Conservation (phyloP, 92 coral and sea anemone genomes). For the Palythoa grandiflora region DNA sequence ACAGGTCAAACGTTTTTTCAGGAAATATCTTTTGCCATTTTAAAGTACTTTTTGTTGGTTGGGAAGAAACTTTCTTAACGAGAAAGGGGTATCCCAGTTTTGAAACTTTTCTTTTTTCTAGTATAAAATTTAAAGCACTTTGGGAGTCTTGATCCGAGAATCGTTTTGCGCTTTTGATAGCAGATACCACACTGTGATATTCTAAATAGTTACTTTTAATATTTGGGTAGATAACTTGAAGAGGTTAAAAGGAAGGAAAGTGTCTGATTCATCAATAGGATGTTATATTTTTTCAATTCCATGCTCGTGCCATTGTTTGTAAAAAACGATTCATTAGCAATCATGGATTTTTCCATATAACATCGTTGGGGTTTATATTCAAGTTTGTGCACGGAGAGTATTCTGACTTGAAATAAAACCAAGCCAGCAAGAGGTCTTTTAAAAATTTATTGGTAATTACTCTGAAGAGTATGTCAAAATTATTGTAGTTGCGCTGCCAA, state of each 20-base stretch:
- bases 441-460: neutral
- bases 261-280: no score
- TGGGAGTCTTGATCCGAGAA: neutral
- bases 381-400: neutral
- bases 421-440: neutral
- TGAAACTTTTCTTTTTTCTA: neutral
- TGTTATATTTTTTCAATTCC: no score
- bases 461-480: no score
- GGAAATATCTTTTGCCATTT: neutral
- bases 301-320: neutral
- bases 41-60: neutral
- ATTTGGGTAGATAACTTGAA: no score
- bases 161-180: no score
- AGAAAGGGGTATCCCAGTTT: no score
- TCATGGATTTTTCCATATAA: neutral
- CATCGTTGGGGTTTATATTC: neutral
- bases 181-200: no score
- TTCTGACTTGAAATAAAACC: neutral
- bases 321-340: neutral
- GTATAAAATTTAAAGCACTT: neutral
- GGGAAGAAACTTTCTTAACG: neutral
- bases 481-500: no score
- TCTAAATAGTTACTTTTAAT: no score
- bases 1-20: slow-evolving; percentile 9
- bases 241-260: no score